Percentiles rank a stretch among this genome's conserved stretches.
phyloP scores from a whole-genome alignment of 1,140 invertebrate genomes.

The Subanguina moxae region DNA sequence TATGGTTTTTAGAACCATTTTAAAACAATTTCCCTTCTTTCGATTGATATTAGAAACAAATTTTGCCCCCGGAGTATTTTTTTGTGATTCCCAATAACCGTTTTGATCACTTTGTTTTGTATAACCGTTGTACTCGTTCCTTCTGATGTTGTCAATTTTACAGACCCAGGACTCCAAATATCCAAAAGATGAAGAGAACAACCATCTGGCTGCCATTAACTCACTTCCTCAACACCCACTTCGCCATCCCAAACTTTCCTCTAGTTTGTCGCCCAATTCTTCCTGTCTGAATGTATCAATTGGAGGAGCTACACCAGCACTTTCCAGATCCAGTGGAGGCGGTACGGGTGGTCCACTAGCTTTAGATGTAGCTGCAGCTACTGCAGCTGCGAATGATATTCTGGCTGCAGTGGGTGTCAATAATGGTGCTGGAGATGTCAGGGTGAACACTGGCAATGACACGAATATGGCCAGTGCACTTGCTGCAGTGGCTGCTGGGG shows the following conservation, averaged over 20 bases:
- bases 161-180: not conserved
- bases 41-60: too few species aligned
- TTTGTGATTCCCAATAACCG: too few species aligned
- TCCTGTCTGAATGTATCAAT: not conserved
- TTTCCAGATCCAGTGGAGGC: not conserved
- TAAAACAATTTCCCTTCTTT: too few species aligned
- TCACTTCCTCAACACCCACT: not conserved
- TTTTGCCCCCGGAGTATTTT: too few species aligned
- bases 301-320: not conserved
- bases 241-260: not conserved
- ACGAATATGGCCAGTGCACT: not conserved
- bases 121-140: not conserved
- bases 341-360: not conserved
- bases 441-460: not conserved
- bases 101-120: too few species aligned
- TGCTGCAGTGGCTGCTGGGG: slow-evolving; percentile 7
- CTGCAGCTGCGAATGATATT: not conserved
- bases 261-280: slow-evolving; percentile 1
- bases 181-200: not conserved
- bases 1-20: too few species aligned
- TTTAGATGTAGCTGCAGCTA: not conserved
- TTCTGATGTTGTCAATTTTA: not conserved
- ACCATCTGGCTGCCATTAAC: not conserved
- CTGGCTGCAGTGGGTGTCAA: slow-evolving; percentile 1
- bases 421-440: not conserved